phyloP scores from a whole-genome alignment of 1,140 invertebrate species.

The Atta texana region DNA sequence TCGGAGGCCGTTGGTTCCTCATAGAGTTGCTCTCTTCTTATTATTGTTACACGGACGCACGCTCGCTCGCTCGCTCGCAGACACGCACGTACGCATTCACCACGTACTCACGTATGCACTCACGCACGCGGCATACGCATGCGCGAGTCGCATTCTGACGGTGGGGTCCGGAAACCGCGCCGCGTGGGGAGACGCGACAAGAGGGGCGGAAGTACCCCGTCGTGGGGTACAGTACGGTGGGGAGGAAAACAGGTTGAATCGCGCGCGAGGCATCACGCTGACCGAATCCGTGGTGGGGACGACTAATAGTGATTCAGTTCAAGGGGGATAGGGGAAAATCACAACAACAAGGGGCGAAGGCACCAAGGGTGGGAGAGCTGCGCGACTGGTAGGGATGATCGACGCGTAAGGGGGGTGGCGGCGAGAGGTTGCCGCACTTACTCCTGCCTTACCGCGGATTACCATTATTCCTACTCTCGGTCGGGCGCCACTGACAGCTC shows the following conservation, averaged over 20 bases:
- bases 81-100: constrained; percentile 66
- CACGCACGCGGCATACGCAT: constrained; percentile 68
- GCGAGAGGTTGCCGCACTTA: constrained; percentile 82
- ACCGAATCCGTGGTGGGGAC: constrained; percentile 52
- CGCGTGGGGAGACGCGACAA: constrained; percentile 59
- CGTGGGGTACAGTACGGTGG: constrained; percentile 66
- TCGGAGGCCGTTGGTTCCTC: constrained; percentile 85
- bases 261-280: constrained; percentile 81
- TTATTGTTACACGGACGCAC: constrained; percentile 80
- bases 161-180: constrained; percentile 30
- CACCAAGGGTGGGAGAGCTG: constrained; percentile 42
- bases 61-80: constrained; percentile 53
- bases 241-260: constrained; percentile 83
- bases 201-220: constrained; percentile 56
- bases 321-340: constrained; percentile 67
- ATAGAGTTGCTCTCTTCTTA: constrained; percentile 85
- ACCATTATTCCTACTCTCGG: constrained; percentile 80
- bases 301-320: constrained; percentile 32
- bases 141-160: constrained; percentile 49
- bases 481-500: constrained; percentile 75
- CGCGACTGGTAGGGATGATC: constrained; percentile 38
- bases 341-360: constrained; percentile 53
- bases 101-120: constrained; percentile 66
- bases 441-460: constrained; percentile 78
- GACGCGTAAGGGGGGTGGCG: constrained; percentile 37